These are phyloP conservation scores for Botia kubotai DNA, from an alignment of 2,797 vertebrate species.

Conservation along the genomic window DNA sequence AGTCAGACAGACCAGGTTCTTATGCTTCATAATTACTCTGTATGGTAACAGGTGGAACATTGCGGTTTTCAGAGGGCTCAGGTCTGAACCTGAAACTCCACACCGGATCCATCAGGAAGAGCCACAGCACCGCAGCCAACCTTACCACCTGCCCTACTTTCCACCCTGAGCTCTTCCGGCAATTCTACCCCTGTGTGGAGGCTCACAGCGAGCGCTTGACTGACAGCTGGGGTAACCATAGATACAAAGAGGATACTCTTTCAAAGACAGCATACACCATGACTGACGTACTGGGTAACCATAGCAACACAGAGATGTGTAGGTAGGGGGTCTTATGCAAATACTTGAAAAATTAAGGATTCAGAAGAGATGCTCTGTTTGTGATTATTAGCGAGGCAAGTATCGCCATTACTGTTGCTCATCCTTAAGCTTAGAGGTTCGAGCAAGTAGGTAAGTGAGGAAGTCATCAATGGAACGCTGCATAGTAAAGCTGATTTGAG, in stretches of 20 bases:
- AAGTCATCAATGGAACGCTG: conserved; percentile 60
- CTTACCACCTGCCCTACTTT: conserved; percentile 27
- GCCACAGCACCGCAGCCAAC: neutral
- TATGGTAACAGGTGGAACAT: neutral
- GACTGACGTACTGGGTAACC: conserved; percentile 20
- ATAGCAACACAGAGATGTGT: conserved; percentile 22
- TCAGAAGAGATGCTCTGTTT: neutral
- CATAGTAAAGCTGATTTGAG: conserved; percentile 60
- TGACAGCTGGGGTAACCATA: conserved; percentile 37
- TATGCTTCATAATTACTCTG: neutral
- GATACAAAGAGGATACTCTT: conserved; percentile 41
- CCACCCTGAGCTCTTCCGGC: conserved; percentile 24
- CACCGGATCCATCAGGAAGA: conserved; percentile 35
- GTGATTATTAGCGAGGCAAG: neutral
- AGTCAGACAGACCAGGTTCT: neutral
- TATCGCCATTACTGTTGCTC: neutral
- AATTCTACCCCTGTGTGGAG: conserved; percentile 36
- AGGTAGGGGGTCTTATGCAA: conserved; percentile 24
- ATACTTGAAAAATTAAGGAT: neutral
- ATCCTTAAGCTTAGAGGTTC: neutral
- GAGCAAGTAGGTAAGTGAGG: conserved; percentile 41
- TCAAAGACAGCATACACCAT: neutral
- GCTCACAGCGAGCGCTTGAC: conserved; percentile 1
- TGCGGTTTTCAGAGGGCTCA: conserved; percentile 1
- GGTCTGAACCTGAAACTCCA: conserved; percentile 24